These are phyloP conservation scores for Drosophila dives DNA, from an alignment of 2,888 invertebrate genomes.

Conservation along the genomic window DNA sequence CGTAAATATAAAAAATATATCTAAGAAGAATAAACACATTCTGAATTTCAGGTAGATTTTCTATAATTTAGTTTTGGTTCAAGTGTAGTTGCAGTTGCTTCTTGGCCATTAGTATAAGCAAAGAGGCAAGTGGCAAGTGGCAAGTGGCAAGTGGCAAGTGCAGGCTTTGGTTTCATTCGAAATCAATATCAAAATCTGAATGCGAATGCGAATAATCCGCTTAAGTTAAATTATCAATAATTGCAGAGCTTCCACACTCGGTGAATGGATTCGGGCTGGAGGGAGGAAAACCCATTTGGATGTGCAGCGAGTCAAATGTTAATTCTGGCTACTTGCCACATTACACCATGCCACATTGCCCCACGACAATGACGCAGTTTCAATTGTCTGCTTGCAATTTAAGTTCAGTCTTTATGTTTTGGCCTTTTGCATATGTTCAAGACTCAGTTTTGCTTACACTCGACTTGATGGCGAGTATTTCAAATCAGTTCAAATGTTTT, in stretches of 20 bases:
- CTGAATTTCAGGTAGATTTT: not conserved
- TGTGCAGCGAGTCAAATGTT: conserved; percentile 9
- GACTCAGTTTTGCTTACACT: conserved; percentile 40
- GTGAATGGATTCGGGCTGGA: conserved; percentile 6
- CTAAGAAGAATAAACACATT: not conserved
- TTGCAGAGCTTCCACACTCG: conserved; percentile 31
- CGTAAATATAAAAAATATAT: not conserved
- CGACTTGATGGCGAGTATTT: conserved; percentile 58
- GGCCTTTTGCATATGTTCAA: conserved; percentile 1
- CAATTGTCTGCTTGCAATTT: conserved; percentile 58
- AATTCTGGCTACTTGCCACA: conserved; percentile 38
- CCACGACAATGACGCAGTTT: conserved; percentile 59
- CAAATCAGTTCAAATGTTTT: conserved; percentile 75
- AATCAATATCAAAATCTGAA: not conserved
- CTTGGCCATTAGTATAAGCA: not conserved
- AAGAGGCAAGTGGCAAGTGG: not conserved
- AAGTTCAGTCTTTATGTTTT: conserved; percentile 21
- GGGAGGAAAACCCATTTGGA: conserved; percentile 5
- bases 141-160: too few relatives aligned
- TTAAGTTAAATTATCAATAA: conserved; percentile 61
- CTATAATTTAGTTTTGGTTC: not conserved
- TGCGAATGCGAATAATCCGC: conserved; percentile 51
- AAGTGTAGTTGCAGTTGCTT: not conserved
- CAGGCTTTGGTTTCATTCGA: not conserved
- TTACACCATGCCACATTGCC: conserved; percentile 28